Evolutionary conservation across 2,888 invertebrate genomes (phyloP), one percentile per base, ranked within the genome.

Genomic region (Dicranocentrus wangi): DNA sequence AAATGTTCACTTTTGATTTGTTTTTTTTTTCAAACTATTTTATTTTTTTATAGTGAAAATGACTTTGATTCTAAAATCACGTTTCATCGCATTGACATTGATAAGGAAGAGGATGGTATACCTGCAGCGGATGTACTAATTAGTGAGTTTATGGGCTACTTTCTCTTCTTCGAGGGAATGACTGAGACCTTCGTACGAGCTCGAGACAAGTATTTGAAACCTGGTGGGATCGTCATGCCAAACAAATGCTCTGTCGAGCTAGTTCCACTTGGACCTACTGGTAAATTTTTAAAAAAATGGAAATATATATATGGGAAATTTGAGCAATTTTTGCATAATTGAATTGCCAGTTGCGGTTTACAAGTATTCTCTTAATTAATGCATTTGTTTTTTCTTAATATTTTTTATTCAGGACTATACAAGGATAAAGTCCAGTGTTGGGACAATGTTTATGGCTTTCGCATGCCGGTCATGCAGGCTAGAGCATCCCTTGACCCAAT

Each of bases 71-170:
- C 93, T 82, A 91, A 91, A 85, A 93, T 98, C 51, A 92, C 92
- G 82, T 91, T 96, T 72, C 90, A 96, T 0, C 96, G 95, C 89
- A 97, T 97, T 0, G 91, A 94, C 87, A 89, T 98, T 25, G 98
- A 98, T 89, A 94, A 96, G 86, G 93, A 94, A 2, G 90, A 91
- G 70, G 89, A 96, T 63, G 53, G 42, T 0, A 42, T 58, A 15
- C 63, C 53, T 23, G 15, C 32, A 8, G 94, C 94, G 0, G 98
- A 99, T 88, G 92, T 97, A 3, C 95, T 99, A 85, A 93, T 99
- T 1, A 98, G 98, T 0, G 98, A 99, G 89, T 99, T 98, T 97
- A 99, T 99, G 98, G 98, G 98, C 0, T 99, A 99, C 89, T 98
- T 98, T 88, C 90, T 99, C 51, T 89, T 98, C 1, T 98, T 96